Base-by-base conservation (phyloP, 1,140 invertebrate species). In the Cyclargus thomasi region DNA sequence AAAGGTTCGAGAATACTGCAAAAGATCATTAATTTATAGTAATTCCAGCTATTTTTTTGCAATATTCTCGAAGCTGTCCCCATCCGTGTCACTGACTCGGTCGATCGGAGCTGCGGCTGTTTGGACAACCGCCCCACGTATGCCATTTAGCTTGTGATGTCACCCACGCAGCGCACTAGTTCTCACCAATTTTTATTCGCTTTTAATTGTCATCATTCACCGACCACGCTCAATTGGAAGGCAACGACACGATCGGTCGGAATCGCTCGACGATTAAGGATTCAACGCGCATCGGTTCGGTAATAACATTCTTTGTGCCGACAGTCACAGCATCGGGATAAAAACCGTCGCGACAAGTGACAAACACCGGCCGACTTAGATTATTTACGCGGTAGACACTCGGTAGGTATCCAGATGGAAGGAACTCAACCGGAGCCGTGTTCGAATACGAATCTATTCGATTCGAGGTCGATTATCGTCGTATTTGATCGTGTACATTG, bases 231-330 rank as follows among this genome's bases (percentile, higher is more conserved):
- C 80, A 82, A 84, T 86, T 85, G 83, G 82, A 85, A 83, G 86
- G 81, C 86, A 88, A 86, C 79, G 85, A 88, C 85, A 85, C 72
- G 75, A 73, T 72, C 78, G 82, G 70, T 72, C 73, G 75, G 77
- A 79, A 82, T 78, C 77, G 71, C 67, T 75, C 72, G 70, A 68
- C 80, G 75, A 85, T 88, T 88, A 86, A 82, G 82, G 81, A 90
- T 89, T 90, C 88, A 87, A 79, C 77, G 74, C 80, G 80, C 88
- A 82, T 86, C 79, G 78, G 72, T 78, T 79, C 78, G 82, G 86
- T 83, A 86, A 87, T 90, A 87, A 87, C 85, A 88, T 86, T 83
- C 81, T 88, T 83, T 86, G 83, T 88, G 76, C 86, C 76, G 86
- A 89, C 86, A 71, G 74, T 82, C 85, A 83, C 82, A 72, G 81